A percentile compares a stretch with the other conserved stretches of the same genome.
phyloP scores from a whole-genome alignment of 2,888 invertebrate species.

The Gastracanthus pulcherrimus region DNA sequence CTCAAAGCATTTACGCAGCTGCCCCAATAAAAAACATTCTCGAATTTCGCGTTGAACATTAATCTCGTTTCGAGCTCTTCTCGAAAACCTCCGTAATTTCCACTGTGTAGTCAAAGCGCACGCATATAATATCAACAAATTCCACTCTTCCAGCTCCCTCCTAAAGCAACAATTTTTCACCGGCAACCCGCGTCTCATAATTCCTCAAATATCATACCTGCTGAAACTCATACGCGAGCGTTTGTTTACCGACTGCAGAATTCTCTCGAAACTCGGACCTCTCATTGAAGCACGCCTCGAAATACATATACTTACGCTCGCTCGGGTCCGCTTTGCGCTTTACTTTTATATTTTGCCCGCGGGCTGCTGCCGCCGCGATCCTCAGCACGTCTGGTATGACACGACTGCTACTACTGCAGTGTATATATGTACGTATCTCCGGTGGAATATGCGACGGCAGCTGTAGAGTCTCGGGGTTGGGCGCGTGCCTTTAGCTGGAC shows the following conservation, averaged over 20 bases:
- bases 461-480: too few species aligned
- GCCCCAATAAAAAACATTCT: neutral
- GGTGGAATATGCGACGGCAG: neutral
- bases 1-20: neutral
- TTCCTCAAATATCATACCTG: neutral
- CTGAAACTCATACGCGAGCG: neutral
- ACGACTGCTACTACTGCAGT: neutral
- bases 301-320: neutral
- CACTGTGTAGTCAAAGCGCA: neutral
- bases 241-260: neutral
- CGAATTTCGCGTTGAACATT: neutral
- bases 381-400: constrained; percentile 22
- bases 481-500: too few species aligned
- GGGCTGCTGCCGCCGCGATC: neutral
- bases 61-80: neutral
- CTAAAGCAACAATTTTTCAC: neutral
- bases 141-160: neutral
- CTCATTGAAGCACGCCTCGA: too few species aligned
- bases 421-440: neutral
- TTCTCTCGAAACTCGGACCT: too few species aligned
- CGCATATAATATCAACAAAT: neutral
- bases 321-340: neutral
- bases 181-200: neutral
- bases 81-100: neutral
- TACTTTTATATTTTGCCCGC: neutral